Evolutionary conservation across 2,888 invertebrate genomes (phyloP), one percentile per base, ranked within the genome.

Genomic region (Idaea dimidiata): DNA sequence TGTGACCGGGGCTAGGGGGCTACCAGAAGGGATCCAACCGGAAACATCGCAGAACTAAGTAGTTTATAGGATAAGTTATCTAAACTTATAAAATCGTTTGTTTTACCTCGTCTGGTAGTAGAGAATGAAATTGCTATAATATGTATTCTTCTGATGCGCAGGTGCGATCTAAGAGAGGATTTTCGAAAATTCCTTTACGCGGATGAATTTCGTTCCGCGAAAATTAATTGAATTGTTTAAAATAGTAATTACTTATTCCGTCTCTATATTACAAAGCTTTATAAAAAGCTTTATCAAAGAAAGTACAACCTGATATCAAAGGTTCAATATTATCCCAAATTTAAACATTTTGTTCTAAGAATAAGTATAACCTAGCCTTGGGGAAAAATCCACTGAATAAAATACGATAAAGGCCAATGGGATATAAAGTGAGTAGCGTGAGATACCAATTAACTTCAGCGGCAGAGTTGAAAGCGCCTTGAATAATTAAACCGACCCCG

Each of bases 401-500:
- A 78, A 78, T 70, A 78, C 72, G 68, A 62, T 75, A 70, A 80
- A 80, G 73, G 77, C 75, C 79, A 81, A 78, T 76, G 77, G 77
- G 72, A 76, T 74, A 79, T 78, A 77, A 79, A 80, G 71, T 71
- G 74, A 73, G 77, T 72, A 71, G 73, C 78, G 75, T 73, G 82
- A 78, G 81, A 75, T 81, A 77, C 78, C 84, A 87, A 88, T 88
- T 87, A 87, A 84, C 81, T 83, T 78, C 73, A 79, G 76, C 68
- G 73, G 78, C 71, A 62, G 80, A 83, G 85, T 79, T 83, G 83
- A 85, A 81, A 88, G 82, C 83, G 69, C 69, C 75, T 71, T 89
- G 85, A 89, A 89, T 90, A 89, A 90, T 89, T 88, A 85, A 87
- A 76, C 69, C 69, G 68, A 68, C 73, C 70, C 72, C 70, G 70